phyloP scores from a whole-genome alignment of 2,888 invertebrate genomes.

The Pollenia angustigena region DNA sequence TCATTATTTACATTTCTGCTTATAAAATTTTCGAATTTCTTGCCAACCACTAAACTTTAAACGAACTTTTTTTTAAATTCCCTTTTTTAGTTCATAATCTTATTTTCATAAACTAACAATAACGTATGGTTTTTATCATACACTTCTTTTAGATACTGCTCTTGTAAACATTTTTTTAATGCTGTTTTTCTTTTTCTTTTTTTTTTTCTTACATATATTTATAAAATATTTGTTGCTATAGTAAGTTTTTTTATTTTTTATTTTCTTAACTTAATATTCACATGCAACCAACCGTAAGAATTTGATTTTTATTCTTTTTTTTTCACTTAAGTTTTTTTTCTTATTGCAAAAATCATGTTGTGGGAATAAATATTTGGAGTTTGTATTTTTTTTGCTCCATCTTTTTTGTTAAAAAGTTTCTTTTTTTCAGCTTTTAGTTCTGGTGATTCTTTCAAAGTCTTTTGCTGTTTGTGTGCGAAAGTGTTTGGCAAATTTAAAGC shows the following conservation, averaged over 20 bases:
- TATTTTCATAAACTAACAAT: constrained; percentile 56
- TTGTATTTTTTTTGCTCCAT: constrained; percentile 15
- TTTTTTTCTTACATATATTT: constrained; percentile 21
- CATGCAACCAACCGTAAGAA: constrained; percentile 72
- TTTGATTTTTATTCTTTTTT: constrained; percentile 66
- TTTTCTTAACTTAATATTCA: constrained; percentile 58
- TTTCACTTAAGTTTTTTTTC: constrained; percentile 46
- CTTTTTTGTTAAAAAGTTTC: constrained; percentile 36
- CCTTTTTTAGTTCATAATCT: constrained; percentile 30
- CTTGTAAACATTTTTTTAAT: constrained; percentile 2
- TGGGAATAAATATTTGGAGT: constrained; percentile 69
- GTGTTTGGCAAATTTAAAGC: constrained; percentile 25
- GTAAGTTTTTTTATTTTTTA: background rate
- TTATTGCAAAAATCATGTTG: constrained; percentile 67
- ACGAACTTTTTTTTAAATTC: constrained; percentile 9
- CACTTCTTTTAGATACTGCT: constrained; percentile 40
- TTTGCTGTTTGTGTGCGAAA: background rate
- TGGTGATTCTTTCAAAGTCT: constrained; percentile 8
- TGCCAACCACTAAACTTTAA: constrained; percentile 18
- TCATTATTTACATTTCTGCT: constrained; percentile 36
- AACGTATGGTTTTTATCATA: constrained; percentile 66
- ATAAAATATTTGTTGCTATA: constrained; percentile 44
- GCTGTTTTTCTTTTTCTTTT: constrained; percentile 1
- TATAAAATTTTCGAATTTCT: background rate
- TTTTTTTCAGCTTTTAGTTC: constrained; percentile 16